These are phyloP conservation scores for Drosophila limbata DNA, from an alignment of 2,888 invertebrate genomes.

Conservation along the genomic window DNA sequence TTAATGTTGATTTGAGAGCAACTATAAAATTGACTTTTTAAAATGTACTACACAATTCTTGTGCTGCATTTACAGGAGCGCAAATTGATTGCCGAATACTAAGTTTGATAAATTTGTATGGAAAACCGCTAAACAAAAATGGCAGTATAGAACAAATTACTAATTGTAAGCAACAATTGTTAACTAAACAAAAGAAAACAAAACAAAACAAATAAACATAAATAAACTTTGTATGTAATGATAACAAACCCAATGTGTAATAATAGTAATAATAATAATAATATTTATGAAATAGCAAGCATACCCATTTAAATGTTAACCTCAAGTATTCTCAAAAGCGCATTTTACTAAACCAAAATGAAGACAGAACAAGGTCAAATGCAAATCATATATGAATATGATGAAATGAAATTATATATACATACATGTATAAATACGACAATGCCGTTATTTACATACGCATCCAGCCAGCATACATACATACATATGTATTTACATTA, in stretches of 20 bases:
- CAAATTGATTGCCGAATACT: conserved; percentile 52
- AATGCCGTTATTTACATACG: conserved; percentile 46
- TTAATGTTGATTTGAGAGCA: conserved; percentile 45
- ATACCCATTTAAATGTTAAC: conserved; percentile 74
- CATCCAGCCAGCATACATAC: conserved; percentile 61
- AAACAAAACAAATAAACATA: conserved; percentile 13
- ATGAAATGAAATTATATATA: conserved; percentile 13
- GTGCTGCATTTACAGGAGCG: conserved; percentile 60
- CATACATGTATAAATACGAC: conserved; percentile 30
- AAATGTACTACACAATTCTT: conserved; percentile 46
- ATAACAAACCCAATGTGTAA: conserved; percentile 55
- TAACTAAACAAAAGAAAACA: conserved; percentile 57
- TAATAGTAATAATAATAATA: conserved; percentile 44
- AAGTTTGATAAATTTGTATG: conserved; percentile 62
- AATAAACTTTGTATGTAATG: conserved; percentile 63
- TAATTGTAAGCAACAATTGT: conserved; percentile 71
- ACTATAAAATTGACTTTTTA: conserved; percentile 29
- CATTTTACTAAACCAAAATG: conserved; percentile 70
- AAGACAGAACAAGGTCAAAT: conserved; percentile 43
- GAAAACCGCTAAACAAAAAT: conserved; percentile 31
- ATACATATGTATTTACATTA: conserved; percentile 38
- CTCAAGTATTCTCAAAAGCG: conserved; percentile 76
- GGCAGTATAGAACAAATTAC: conserved; percentile 56
- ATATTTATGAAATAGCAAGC: conserved; percentile 67
- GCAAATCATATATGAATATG: conserved; percentile 22